Evolutionary conservation across 2,113 vertebrate genomes (phyloP), one percentile per base, ranked within the genome.

Genomic region (Nothocercus julius): DNA sequence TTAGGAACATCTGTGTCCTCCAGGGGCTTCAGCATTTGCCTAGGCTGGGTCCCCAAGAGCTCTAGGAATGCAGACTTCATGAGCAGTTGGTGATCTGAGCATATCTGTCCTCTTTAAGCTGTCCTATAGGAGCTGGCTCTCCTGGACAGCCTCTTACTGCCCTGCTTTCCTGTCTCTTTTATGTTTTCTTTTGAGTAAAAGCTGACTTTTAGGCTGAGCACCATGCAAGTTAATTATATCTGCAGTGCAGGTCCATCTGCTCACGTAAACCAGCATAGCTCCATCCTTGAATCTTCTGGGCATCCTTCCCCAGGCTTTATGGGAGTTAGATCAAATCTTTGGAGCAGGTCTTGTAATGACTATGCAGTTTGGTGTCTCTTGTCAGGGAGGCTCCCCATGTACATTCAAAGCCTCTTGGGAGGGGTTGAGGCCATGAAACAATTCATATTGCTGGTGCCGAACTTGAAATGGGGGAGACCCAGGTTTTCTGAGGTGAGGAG

Each of bases 331-430:
- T 30, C n/a, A 75, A 77, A 54, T n/a, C 24, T 38, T 56, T 51
- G 28, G 63, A 54, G 36, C 64, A 66, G n/a, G 19, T 79, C 45
- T 58, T 80, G 78, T 51, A 92, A 90, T 13, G 63, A 77, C 45
- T 7, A 49, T 36, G 30, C 47, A 88, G 58, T 10, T 74, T 59
- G 79, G 36, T 83, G 63, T 49, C 34, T 7, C 64, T 81, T 85
- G 22, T 75, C 28, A 25, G 72, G 90, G 82, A 91, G 54, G 68
- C 24, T 91, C 79, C 75, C 64, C 72, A 36, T 38, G 49, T 28
- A 66, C 63, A 67, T 90, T 91, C 69, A 85, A 82, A 95, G 87
- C 93, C 76, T 83, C 16, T 13, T 40, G 68, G 91, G 91, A 94
- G 72, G 56, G 61, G 77, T 0, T 64, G 44, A 91, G 42, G 83